Base-by-base conservation (phyloP, 2,888 invertebrate species). In the Oscheius sp. region DNA sequence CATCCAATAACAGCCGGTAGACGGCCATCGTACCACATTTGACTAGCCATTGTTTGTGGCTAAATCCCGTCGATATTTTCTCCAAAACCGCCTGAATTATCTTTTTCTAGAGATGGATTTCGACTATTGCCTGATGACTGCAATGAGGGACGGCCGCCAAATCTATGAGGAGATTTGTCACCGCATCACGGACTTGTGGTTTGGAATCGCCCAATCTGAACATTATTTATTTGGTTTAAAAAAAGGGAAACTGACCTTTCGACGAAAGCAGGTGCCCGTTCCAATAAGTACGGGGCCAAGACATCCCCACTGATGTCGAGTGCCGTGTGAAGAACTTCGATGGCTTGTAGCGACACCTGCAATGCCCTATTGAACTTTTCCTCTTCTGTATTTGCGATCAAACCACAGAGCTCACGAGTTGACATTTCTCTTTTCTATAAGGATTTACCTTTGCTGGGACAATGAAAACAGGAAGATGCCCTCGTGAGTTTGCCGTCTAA, bases 131-230 rank as follows among this genome's bases (percentile, higher is more conserved):
- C 56, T 72, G 72, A 41, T 66, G 66, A 25, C 66, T 72, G 55
- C 66, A 66, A 45, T 72, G 64, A 3, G 72, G 72, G 5, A 66
- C 35, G 23, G 21, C 23, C 3, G 72, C 52, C 23, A 72, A 52
- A 45, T 72, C 72, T 13, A 72, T 64, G 16, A 72, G 41, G 1
- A 72, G 53, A 25, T 49, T 55, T n/a, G 66, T 49, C 27, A 46
- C 49, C 6, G 72, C 64, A 45, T 72, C 72, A n/a, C 72, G 72
- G 27, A 72, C 72, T 21, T 64, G 72, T 16, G 56, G 72, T 43
- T 72, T 72, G n/a, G 66, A 64, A 25, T 72, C 72, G 9, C 72
- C 72, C 56, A 72, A 66, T 41, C 72, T 72, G 61, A 29, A 61
- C 1, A 7, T 16, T 3, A 9, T 13, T 58, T 58, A 23, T 58